A percentile compares a stretch with the other conserved stretches of the same genome.
These are phyloP conservation scores for Candoia aspera DNA, from an alignment of 2,113 vertebrate genomes.

Conservation along the genomic window DNA sequence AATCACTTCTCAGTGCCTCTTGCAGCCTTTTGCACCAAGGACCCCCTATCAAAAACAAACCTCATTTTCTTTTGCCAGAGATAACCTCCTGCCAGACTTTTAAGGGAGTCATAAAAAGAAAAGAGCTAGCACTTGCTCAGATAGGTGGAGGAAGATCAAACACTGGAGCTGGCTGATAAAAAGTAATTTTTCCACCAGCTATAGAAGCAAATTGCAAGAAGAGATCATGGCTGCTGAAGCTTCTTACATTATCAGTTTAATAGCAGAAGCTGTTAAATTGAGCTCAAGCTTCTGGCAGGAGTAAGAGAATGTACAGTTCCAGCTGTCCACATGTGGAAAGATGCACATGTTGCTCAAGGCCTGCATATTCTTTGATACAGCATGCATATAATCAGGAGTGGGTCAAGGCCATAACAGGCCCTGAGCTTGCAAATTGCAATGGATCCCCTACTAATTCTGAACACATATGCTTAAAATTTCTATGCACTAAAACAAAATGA, in stretches of 20 bases:
- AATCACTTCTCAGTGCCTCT: not conserved
- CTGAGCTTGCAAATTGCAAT: not conserved
- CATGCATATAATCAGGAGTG: not conserved
- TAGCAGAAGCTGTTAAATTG: not conserved
- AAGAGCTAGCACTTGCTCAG: not conserved
- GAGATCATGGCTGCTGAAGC: not conserved
- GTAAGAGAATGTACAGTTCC: not conserved
- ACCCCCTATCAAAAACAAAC: not conserved
- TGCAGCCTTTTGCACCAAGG: not conserved
- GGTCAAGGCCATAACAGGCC: not conserved
- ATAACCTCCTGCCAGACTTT: rapidly evolving
- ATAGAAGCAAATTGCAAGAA: not conserved
- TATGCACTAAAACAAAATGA: not conserved
- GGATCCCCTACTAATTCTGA: not conserved
- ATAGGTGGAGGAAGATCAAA: not conserved
- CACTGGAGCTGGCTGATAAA: not conserved
- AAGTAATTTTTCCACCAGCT: not conserved
- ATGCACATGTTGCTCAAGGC: not conserved
- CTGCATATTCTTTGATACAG: not conserved
- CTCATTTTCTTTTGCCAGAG: rapidly evolving
- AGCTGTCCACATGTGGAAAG: not conserved
- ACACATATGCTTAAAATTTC: not conserved
- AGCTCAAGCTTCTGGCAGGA: not conserved
- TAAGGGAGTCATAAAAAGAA: rapidly evolving
- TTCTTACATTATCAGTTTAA: not conserved